phyloP scores from a whole-genome alignment of 2,888 invertebrate species.

The Torymus aiolomorphi region DNA sequence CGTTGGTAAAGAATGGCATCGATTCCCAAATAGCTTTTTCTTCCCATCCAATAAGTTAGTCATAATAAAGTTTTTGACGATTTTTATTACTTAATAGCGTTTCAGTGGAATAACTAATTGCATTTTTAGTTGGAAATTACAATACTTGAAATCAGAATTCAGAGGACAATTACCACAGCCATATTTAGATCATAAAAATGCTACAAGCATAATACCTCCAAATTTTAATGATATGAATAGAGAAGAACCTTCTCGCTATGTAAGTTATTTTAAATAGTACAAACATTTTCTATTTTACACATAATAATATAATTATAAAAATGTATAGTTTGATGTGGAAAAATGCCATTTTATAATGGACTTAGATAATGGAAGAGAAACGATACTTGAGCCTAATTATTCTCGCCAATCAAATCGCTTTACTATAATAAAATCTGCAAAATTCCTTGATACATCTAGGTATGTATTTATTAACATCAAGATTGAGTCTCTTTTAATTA shows the following conservation, averaged over 20 bases:
- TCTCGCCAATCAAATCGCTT: slow-evolving; percentile 82
- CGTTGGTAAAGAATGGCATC: slow-evolving; percentile 98
- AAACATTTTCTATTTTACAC: slow-evolving; percentile 21
- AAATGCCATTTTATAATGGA: slow-evolving; percentile 92
- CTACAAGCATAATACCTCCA: slow-evolving; percentile 84
- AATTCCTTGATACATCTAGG: slow-evolving; percentile 85
- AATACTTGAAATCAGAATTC: slow-evolving; percentile 94
- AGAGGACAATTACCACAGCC: slow-evolving; percentile 92
- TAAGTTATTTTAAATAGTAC: slow-evolving; percentile 66
- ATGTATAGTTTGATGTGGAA: slow-evolving; percentile 81
- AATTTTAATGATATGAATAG: slow-evolving; percentile 95
- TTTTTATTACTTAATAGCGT: not conserved
- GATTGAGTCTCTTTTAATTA: not conserved
- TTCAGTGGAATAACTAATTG: not conserved
- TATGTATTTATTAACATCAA: slow-evolving; percentile 64
- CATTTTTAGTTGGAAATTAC: slow-evolving; percentile 81
- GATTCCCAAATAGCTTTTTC: slow-evolving; percentile 96
- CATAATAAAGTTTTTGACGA: slow-evolving; percentile 74
- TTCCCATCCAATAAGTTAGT: slow-evolving; percentile 83
- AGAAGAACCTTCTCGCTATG: slow-evolving; percentile 86
- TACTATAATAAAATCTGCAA: slow-evolving; percentile 83
- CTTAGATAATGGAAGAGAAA: slow-evolving; percentile 84
- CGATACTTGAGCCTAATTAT: slow-evolving; percentile 87
- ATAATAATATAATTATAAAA: slow-evolving; percentile 7
- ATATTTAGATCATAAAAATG: slow-evolving; percentile 82